Evolutionary conservation across 2,113 vertebrate genomes (phyloP), one percentile per base, ranked within the genome.

Genomic region (Apodemus speciosus): DNA sequence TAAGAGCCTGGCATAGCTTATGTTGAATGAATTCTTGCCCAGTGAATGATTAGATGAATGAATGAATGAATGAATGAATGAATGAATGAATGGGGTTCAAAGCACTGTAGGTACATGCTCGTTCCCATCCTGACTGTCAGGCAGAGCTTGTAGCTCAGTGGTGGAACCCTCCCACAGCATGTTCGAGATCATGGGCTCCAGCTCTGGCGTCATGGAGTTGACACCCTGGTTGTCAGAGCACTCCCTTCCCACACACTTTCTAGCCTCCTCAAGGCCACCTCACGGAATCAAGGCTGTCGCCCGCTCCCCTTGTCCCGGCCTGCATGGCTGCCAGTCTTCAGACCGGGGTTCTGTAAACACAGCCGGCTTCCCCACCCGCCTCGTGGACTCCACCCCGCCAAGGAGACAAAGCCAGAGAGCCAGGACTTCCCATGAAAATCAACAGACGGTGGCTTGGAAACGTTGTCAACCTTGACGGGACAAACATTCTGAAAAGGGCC

Each of bases 391-490:
- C 32, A 27, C 49, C 85, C 85, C 5, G 0, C 25, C 43, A 43
- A 46, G 90, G 88, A 43, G 76, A 72, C 11, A 0, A 49, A 72
- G n/a, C 72, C 23, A 3, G 27, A 58, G 23, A 87, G 96, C 86
- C 95, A 94, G 88, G 71, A 60, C 27, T 15, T 76, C 89, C 89
- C n/a, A 51, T 60, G 51, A 90, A 95, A 94, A 92, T 94, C 96
- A 96, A 93, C 89, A 97, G 95, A 97, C 6, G 3, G 86, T 79
- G 85, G 95, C 91, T 95, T 84, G 89, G 83, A 87, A 71, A 94
- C 79, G 84, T 76, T 56, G 51, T 96, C 95, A 94, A 89, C 92
- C 95, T 72, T 97, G 97, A 96, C 95, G 9, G 66, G 86, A 94
- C 95, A 96, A 96, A 97, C 91, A 13, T 86, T 94, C 87, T 92